Evolutionary conservation across 2,797 vertebrate species (phyloP), one percentile per base, ranked within the genome.

Genomic region (Hyperoplus lanceolatus): DNA sequence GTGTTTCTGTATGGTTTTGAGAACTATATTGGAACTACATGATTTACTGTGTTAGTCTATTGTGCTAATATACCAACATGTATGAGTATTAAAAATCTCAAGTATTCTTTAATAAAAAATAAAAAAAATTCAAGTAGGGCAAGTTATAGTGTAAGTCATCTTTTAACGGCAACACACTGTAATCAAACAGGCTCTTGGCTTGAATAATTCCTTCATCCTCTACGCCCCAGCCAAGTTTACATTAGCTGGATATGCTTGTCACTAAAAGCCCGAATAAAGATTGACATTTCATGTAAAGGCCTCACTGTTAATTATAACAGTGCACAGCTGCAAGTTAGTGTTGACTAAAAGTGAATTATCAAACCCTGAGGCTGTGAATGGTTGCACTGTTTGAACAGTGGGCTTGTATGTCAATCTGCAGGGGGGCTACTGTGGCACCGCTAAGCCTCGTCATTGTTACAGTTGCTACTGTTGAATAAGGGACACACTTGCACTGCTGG

Each of bases 391-490:
- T 82, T 75, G 74, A 84, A 79, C 89, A 88, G 77, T 43, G 1
- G 84, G 87, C 85, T 92, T 85, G 2, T 84, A 70, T 93, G 87
- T 91, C 91, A 81, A 81, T 89, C 91, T 90, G n/a, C 86, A 77
- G 72, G 82, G 75, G 87, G 73, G 84, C 81, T 90, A 74, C 87
- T 79, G 84, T 88, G 91, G 89, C 81, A 75, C 70, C 5, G 42
- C 69, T 91, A 93, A 94, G 88, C 90, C 90, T 66, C 57, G 79
- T 82, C 92, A 93, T 94, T 93, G 92, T 94, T 94, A 92, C 92
- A 93, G 92, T 94, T 92, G 94, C 92, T 93, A 92, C 92, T 88
- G 92, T 91, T 72, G 88, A 72, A 88, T 68, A 13, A 45, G 80
- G 65, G 72, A 84, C 83, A 83, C 83, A 61, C 84, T 68, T 64